phyloP scores from a whole-genome alignment of 2,797 vertebrate genomes.

The Sebastiscus albofasciatus region DNA sequence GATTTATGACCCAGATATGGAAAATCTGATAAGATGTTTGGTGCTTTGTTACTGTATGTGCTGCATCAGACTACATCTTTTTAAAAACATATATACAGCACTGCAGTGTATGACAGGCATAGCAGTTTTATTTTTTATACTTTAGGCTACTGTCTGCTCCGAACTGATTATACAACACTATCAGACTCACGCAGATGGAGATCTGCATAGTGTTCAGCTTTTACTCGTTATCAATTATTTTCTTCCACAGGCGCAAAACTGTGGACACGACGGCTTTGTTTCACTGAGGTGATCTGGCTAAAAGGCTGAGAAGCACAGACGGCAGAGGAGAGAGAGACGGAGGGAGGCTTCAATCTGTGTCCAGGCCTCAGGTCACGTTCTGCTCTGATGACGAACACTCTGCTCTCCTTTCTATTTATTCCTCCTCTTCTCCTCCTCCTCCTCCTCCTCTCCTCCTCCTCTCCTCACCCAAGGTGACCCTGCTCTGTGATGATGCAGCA shows the following conservation, averaged over 20 bases:
- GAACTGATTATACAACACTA: conserved; percentile 25
- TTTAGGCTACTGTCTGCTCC: not conserved
- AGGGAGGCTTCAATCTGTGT: conserved; percentile 31
- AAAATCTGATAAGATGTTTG: conserved; percentile 10
- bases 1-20: conserved; percentile 51
- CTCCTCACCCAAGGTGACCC: conserved; percentile 48
- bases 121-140: not conserved
- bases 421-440: conserved; percentile 23
- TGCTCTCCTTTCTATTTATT: conserved; percentile 49
- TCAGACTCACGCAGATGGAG: conserved; percentile 25
- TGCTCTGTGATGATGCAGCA: conserved; percentile 36
- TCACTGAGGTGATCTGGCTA: conserved; percentile 41
- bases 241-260: conserved; percentile 24
- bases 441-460: conserved; percentile 13
- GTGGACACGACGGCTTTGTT: conserved; percentile 30
- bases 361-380: conserved; percentile 62
- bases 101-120: not conserved
- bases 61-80: not conserved
- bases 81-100: not conserved
- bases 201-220: conserved; percentile 13
- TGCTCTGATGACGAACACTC: conserved; percentile 58
- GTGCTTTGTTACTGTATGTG: not conserved
- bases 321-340: conserved; percentile 9
- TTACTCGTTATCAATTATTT: conserved; percentile 29
- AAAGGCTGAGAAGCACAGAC: conserved; percentile 40